A percentile compares a stretch with the other conserved stretches of the same genome.
phyloP scores from a whole-genome alignment of 1,140 invertebrate genomes.

The Ips typographus region DNA sequence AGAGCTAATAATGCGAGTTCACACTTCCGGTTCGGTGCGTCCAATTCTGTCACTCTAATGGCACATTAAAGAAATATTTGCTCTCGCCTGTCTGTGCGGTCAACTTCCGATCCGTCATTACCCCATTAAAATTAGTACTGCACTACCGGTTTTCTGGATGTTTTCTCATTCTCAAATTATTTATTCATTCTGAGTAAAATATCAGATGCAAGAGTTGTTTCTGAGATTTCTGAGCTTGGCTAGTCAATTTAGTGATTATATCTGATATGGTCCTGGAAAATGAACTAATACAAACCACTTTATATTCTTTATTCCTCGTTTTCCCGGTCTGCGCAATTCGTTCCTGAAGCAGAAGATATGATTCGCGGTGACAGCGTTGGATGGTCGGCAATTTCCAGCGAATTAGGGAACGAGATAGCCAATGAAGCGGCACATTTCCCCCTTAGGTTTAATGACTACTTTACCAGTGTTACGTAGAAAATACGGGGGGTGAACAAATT shows the following conservation, averaged over 20 bases:
- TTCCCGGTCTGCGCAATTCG: constrained; percentile 22
- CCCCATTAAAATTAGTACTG: constrained; percentile 17
- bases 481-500: constrained; percentile 11
- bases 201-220: too few relatives aligned
- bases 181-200: neutral
- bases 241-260: too few relatives aligned
- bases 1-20: constrained; percentile 48
- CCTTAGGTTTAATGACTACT: constrained; percentile 25
- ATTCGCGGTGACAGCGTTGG: constrained; percentile 36
- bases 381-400: constrained; percentile 40
- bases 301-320: constrained; percentile 16
- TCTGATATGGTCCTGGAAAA: too few relatives aligned
- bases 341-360: constrained; percentile 22
- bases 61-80: constrained; percentile 21
- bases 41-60: constrained; percentile 25
- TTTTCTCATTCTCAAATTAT: neutral
- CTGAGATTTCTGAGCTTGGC: too few relatives aligned
- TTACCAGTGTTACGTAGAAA: constrained; percentile 20
- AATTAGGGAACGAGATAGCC: constrained; percentile 37
- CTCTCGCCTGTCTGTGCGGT: constrained; percentile 1
- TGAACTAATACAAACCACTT: constrained; percentile 4
- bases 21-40: constrained; percentile 47
- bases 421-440: constrained; percentile 35
- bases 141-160: constrained; percentile 4
- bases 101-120: constrained; percentile 16